Conservation (phyloP, 1,140 invertebrate species). For the Nasonia vitripennis region DNA sequence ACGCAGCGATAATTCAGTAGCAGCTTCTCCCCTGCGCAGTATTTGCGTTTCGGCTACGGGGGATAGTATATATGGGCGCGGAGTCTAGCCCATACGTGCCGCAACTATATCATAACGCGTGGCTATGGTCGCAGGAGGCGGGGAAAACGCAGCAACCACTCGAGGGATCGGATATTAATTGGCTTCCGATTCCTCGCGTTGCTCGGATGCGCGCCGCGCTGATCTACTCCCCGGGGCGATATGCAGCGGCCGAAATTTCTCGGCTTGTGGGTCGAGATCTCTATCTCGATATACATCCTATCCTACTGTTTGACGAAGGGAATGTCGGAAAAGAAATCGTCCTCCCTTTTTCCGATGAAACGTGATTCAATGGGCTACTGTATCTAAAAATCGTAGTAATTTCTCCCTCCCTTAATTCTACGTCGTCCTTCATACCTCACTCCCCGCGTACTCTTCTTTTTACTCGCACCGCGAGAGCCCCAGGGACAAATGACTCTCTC, state of each 20-base stretch:
- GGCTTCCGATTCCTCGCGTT: constrained; percentile 68
- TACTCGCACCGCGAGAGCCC: neutral
- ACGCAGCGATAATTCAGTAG: constrained; percentile 21
- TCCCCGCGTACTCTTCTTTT: neutral
- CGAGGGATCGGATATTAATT: constrained; percentile 69
- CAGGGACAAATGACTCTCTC: neutral
- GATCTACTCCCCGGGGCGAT: neutral
- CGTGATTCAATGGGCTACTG: no score
- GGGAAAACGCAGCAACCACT: constrained; percentile 22
- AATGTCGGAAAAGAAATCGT: no score
- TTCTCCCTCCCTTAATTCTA: neutral
- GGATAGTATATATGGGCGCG: neutral
- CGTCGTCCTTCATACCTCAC: neutral
- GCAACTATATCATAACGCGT: constrained; percentile 63
- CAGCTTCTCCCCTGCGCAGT: neutral
- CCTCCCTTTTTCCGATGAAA: no score
- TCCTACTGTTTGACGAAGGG: no score
- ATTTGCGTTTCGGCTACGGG: neutral
- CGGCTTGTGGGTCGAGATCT: neutral
- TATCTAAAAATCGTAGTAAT: neutral
- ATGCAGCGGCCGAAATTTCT: neutral
- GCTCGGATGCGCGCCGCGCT: constrained; percentile 33
- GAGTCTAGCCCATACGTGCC: neutral
- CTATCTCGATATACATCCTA: no score
- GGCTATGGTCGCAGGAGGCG: neutral